Conservation (phyloP, 2,888 invertebrate species). For the Nematopogon swammerdamellus region DNA sequence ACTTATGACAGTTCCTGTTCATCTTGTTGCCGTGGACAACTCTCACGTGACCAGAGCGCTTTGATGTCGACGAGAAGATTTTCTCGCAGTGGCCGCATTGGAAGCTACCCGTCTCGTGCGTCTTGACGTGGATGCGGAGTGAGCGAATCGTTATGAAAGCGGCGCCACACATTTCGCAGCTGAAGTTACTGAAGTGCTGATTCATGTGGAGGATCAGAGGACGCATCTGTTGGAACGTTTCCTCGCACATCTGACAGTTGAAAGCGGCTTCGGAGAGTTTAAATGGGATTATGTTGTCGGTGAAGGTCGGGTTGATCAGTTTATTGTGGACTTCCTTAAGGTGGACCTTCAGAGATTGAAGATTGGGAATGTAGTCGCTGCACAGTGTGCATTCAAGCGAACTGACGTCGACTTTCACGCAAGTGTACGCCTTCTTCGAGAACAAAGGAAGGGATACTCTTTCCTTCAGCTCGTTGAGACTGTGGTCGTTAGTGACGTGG, state of each 20-base stretch:
- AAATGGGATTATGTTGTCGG: conserved; percentile 36
- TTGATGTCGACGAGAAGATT: conserved; percentile 28
- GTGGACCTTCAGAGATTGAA: conserved; percentile 26
- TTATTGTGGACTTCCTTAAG: conserved; percentile 26
- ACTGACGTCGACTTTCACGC: conserved; percentile 32
- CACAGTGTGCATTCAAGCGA: conserved; percentile 32
- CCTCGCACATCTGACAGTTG: conserved; percentile 32
- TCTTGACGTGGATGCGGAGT: conserved; percentile 27
- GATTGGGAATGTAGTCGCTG: conserved; percentile 14
- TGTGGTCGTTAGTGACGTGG: conserved; percentile 22
- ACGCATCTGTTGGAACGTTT: conserved; percentile 25
- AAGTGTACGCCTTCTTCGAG: conserved; percentile 18
- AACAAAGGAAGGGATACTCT: conserved; percentile 22
- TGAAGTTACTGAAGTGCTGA: conserved; percentile 1
- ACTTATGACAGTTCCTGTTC: conserved; percentile 10
- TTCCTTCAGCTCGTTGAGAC: conserved; percentile 20
- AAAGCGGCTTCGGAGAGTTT: conserved; percentile 26
- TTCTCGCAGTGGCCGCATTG: conserved; percentile 38
- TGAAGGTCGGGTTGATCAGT: conserved; percentile 19
- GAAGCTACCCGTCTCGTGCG: conserved; percentile 27
- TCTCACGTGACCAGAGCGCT: conserved; percentile 25
- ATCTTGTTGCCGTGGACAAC: conserved; percentile 32
- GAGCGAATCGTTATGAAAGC: conserved; percentile 20
- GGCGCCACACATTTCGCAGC: background rate
- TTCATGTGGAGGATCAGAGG: conserved; percentile 1